Percentiles rank a stretch among this genome's conserved stretches.
These are phyloP conservation scores for Erebia palarica DNA, from an alignment of 2,888 invertebrate species.

Conservation along the genomic window DNA sequence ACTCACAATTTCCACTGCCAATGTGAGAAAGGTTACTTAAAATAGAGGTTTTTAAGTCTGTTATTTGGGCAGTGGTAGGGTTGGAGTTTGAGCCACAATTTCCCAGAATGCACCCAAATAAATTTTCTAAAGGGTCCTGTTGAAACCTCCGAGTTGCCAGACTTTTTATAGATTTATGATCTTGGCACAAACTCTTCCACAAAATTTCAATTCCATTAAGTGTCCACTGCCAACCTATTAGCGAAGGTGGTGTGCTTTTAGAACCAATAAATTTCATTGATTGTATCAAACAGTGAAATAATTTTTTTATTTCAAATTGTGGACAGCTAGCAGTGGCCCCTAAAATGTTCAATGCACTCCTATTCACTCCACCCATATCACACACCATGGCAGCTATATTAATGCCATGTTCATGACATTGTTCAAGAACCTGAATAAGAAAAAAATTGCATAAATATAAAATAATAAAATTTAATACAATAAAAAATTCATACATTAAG, in stretches of 20 bases:
- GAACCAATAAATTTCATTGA: background rate
- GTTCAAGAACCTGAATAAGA: background rate
- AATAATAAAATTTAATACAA: background rate
- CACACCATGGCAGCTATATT: background rate
- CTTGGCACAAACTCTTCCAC: background rate
- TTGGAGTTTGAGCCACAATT: conserved; percentile 45
- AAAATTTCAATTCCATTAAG: background rate
- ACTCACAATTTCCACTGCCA: too few species aligned
- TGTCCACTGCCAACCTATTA: conserved; percentile 6
- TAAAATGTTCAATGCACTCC: background rate
- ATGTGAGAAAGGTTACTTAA: too few species aligned
- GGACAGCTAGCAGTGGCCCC: background rate
- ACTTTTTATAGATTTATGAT: background rate
- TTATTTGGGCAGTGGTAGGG: conserved; percentile 41
- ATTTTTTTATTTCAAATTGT: background rate
- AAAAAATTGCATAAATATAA: background rate
- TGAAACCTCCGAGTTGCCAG: background rate
- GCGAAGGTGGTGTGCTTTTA: background rate
- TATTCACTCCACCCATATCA: background rate
- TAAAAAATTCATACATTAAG: background rate
- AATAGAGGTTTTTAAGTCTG: conserved; percentile 10
- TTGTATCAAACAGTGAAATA: background rate
- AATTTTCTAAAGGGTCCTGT: conserved; percentile 40
- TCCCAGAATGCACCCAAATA: conserved; percentile 34
- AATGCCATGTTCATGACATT: background rate